phyloP scores from a whole-genome alignment of 2,888 invertebrate genomes.

The Diloba caeruleocephala region DNA sequence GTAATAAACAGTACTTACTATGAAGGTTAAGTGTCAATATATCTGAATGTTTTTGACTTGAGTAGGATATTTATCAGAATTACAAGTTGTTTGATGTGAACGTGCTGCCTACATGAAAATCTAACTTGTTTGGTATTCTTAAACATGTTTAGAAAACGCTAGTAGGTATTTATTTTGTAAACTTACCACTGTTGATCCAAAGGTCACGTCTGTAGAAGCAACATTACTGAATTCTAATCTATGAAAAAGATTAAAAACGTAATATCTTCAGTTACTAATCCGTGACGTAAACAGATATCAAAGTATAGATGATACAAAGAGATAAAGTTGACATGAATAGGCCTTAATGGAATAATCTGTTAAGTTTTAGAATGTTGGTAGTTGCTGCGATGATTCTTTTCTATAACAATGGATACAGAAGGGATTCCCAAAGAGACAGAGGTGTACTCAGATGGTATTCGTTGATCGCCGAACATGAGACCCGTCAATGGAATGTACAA shows the following conservation, averaged over 20 bases:
- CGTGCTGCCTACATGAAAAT: slow-evolving; percentile 21
- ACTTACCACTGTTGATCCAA: slow-evolving; percentile 22
- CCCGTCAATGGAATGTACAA: too few relatives aligned
- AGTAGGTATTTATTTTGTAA: slow-evolving; percentile 20
- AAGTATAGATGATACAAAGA: slow-evolving; percentile 6
- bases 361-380: slow-evolving; percentile 6
- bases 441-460: too few relatives aligned
- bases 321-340: too few relatives aligned
- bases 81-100: slow-evolving; percentile 15
- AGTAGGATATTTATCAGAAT: slow-evolving; percentile 13
- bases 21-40: slow-evolving; percentile 11
- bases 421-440: too few relatives aligned
- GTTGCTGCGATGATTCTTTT: too few relatives aligned
- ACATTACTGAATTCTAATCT: slow-evolving; percentile 13
- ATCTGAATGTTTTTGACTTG: too few relatives aligned
- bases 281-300: slow-evolving; percentile 3
- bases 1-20: slow-evolving; percentile 3
- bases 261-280: slow-evolving; percentile 3
- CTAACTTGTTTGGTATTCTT: slow-evolving; percentile 2
- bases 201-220: slow-evolving; percentile 30
- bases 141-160: slow-evolving; percentile 29
- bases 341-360: too few relatives aligned
- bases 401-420: too few relatives aligned
- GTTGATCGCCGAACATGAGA: too few relatives aligned
- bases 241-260: slow-evolving; percentile 5